Base-by-base conservation (phyloP, 2,797 vertebrate genomes). In the Basileuterus tristriatus region DNA sequence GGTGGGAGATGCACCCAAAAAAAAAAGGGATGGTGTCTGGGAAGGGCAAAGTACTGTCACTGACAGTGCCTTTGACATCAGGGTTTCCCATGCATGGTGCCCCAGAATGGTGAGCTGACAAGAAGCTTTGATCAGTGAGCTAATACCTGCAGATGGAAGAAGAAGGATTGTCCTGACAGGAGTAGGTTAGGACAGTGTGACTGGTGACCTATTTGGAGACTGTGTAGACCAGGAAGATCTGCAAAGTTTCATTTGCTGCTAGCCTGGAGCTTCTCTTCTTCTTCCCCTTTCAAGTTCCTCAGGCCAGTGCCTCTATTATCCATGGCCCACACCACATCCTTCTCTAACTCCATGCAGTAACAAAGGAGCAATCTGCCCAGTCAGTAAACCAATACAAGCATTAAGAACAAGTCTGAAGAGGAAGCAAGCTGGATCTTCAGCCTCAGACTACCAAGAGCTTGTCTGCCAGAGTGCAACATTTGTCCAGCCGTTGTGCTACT, bases 21-120 rank as follows among this genome's bases (percentile, higher is more conserved):
- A 16, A 39, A 30, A 30, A 6, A n/a, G 29, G 6, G 29, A 55
- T 62, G 12, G 18, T 82, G 10, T 69, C 58, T 72, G 50, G 14
- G 46, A 65, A 86, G n/a, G 52, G 55, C n/a, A 8, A 62, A 72
- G 29, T 30, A 14, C 22, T 11, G 11, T 47, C n/a, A 30, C 14
- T 32, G 74, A 20, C 1, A 3, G 34, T 62, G 12, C 46, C n/a
- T 83, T 81, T 0, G 1, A 16, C 0, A 0, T 30, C 46, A 23
- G n/a, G 4, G 4, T 26, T 86, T 81, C 49, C 71, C 27, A 1
- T 6, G 27, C 32, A 15, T 46, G 24, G 9, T 69, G 24, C 58
- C 70, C 87, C 63, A 30, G 67, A 79, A 55, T 1, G 2, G 20
- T 41, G 55, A 87, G 56, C 63, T 90, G 67, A 39, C 59, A 3